phyloP scores from a whole-genome alignment of 2,113 vertebrate species.

The Tragulus kanchil region DNA sequence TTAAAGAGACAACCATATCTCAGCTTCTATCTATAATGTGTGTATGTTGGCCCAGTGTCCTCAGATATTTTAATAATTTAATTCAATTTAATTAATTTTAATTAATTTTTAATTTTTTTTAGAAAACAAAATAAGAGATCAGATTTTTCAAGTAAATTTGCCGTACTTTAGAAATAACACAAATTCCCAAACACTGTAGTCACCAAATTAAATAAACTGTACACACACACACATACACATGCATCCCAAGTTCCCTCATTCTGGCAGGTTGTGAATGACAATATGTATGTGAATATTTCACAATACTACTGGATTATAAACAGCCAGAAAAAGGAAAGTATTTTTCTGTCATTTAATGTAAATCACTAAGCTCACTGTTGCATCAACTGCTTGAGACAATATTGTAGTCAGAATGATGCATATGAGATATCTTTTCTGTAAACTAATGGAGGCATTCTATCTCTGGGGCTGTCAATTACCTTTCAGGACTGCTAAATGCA shows the following conservation, averaged over 20 bases:
- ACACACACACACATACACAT: neutral
- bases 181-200: neutral
- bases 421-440: neutral
- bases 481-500: conserved; percentile 50
- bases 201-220: neutral
- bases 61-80: neutral
- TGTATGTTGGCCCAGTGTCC: neutral
- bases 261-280: neutral
- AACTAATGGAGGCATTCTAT: conserved; percentile 52
- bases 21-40: neutral
- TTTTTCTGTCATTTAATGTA: conserved; percentile 52
- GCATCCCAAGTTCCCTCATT: neutral
- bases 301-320: conserved; percentile 6
- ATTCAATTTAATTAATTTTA: too few relatives aligned
- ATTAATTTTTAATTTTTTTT: neutral
- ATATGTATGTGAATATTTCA: neutral
- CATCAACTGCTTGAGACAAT: conserved; percentile 51
- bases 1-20: neutral
- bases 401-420: conserved; percentile 49
- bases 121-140: neutral
- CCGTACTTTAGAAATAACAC: neutral
- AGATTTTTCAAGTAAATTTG: neutral
- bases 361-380: conserved; percentile 63
- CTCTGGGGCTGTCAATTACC: conserved; percentile 68
- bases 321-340: conserved; percentile 2